Conservation (phyloP, 2,888 invertebrate species). For the Pandemis cinnamomeana region DNA sequence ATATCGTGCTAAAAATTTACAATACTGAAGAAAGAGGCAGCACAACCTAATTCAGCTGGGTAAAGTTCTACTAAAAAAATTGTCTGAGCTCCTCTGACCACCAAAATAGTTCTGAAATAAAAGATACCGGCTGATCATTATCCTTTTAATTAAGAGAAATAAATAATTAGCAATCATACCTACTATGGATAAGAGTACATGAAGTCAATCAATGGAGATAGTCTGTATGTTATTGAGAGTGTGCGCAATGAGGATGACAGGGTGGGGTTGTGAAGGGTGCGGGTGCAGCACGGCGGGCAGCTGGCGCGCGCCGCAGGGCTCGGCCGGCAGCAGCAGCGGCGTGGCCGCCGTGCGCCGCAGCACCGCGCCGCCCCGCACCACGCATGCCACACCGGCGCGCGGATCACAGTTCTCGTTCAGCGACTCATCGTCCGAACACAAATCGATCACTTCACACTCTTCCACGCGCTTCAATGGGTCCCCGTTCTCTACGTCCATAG, state of each 20-base stretch:
- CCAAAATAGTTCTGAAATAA: slow-evolving; percentile 44
- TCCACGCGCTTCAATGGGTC: slow-evolving; percentile 70
- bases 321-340: slow-evolving; percentile 72
- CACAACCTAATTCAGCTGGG: not conserved
- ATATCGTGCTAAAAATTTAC: not conserved
- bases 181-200: slow-evolving; percentile 64
- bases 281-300: slow-evolving; percentile 72
- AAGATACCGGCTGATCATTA: slow-evolving; percentile 66
- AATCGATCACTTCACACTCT: slow-evolving; percentile 86
- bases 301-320: slow-evolving; percentile 68
- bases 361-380: slow-evolving; percentile 43
- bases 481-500: slow-evolving; percentile 56
- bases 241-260: slow-evolving; percentile 76
- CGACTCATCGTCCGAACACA: slow-evolving; percentile 88
- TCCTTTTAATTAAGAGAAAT: slow-evolving; percentile 70
- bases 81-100: not conserved
- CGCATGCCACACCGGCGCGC: slow-evolving; percentile 68
- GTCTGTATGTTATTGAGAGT: slow-evolving; percentile 78
- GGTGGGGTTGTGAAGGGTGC: slow-evolving; percentile 71
- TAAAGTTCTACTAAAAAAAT: not conserved
- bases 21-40: no score
- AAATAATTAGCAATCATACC: slow-evolving; percentile 72
- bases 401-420: slow-evolving; percentile 78
- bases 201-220: slow-evolving; percentile 77
- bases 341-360: slow-evolving; percentile 58